Evolutionary conservation across 2,113 vertebrate species (phyloP).

Genomic region (Mionectes macconnelli): DNA sequence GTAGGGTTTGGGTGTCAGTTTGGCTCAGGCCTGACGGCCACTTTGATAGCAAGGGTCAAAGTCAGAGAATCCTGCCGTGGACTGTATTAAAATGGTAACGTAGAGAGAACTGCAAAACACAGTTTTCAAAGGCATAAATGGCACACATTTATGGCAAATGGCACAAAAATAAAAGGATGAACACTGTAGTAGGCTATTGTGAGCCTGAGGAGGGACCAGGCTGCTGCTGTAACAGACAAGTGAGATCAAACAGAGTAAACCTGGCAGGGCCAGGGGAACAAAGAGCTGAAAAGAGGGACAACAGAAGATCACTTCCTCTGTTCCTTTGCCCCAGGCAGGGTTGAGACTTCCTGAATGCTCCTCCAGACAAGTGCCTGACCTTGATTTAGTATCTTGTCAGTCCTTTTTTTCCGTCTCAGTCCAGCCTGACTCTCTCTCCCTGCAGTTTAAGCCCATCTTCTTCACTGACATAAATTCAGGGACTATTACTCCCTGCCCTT

Average conservation of each 20-base stretch:
- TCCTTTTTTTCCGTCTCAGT: background rate
- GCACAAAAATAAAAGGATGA: background rate
- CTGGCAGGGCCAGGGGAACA: background rate
- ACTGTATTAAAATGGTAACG: background rate
- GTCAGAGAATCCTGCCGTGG: background rate
- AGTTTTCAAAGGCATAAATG: background rate
- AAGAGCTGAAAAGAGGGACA: background rate
- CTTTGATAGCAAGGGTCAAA: background rate
- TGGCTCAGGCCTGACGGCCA: background rate
- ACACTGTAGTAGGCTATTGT: background rate
- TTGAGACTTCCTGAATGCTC: background rate
- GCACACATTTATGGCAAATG: background rate
- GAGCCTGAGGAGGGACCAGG: background rate
- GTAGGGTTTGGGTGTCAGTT: background rate
- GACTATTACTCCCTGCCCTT: background rate
- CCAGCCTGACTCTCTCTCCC: background rate
- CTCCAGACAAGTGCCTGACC: background rate
- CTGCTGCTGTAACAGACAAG: background rate
- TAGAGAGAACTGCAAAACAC: background rate
- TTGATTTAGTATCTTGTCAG: background rate
- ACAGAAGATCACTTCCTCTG: background rate
- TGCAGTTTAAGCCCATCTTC: background rate
- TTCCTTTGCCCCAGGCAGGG: background rate
- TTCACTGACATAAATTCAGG: background rate
- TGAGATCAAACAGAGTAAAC: background rate